A percentile compares a stretch with the other conserved stretches of the same genome.
Evolutionary conservation across 2,888 invertebrate genomes (phyloP).

Genomic region (Mechanitis messenoides): DNA sequence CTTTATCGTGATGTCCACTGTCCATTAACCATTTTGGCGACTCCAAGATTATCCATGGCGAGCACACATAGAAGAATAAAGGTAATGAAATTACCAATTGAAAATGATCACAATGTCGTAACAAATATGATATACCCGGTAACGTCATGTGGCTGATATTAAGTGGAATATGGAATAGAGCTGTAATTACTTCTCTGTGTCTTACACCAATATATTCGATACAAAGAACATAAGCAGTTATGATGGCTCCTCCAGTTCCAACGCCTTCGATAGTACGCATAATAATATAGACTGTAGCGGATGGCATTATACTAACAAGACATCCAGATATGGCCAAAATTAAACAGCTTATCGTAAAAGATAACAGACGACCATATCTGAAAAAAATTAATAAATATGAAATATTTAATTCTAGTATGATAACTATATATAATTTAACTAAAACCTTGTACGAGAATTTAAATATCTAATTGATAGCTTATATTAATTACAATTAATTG

Average conservation of each 20-base stretch:
- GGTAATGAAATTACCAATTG: constrained; percentile 55
- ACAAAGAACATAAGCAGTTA: constrained; percentile 53
- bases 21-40: constrained; percentile 65
- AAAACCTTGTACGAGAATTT: too few relatives aligned
- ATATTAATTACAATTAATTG: too few relatives aligned
- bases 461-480: too few relatives aligned
- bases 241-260: constrained; percentile 53
- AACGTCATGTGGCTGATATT: constrained; percentile 52
- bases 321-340: constrained; percentile 44
- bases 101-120: constrained; percentile 50
- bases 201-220: constrained; percentile 51
- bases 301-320: constrained; percentile 47
- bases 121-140: constrained; percentile 51
- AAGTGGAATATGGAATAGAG: constrained; percentile 53
- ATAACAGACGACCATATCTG: constrained; percentile 53
- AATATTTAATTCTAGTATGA: background rate
- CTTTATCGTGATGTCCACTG: constrained; percentile 40
- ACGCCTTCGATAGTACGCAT: constrained; percentile 56
- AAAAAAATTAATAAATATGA: constrained; percentile 22
- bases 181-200: constrained; percentile 51
- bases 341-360: constrained; percentile 40
- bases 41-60: constrained; percentile 45
- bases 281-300: constrained; percentile 37
- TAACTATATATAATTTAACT: too few relatives aligned
- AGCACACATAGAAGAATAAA: constrained; percentile 40